phyloP scores from a whole-genome alignment of 1,140 invertebrate genomes.

The Drosophila ananassae region DNA sequence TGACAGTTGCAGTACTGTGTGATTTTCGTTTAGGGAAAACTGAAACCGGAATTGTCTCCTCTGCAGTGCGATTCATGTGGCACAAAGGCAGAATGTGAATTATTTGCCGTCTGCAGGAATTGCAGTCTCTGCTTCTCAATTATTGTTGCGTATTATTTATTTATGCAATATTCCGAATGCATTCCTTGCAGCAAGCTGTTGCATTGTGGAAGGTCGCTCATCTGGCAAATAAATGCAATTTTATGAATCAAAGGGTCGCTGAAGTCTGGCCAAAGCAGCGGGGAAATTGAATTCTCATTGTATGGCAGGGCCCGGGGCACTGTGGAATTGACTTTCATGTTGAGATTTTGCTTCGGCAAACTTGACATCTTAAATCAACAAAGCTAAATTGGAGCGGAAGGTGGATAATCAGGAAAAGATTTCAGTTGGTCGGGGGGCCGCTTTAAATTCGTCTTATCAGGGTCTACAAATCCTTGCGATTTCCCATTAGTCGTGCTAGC shows the following conservation, averaged over 20 bases:
- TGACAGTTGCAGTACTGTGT: background rate
- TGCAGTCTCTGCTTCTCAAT: slow-evolving; percentile 14
- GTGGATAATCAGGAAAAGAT: slow-evolving; percentile 44
- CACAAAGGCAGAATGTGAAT: background rate
- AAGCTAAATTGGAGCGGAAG: slow-evolving; percentile 28
- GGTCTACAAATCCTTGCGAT: slow-evolving; percentile 58
- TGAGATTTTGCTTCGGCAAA: slow-evolving; percentile 29
- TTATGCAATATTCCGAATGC: slow-evolving; percentile 39
- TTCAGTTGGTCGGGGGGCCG: slow-evolving; percentile 5
- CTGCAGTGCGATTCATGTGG: background rate
- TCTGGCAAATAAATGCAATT: slow-evolving; percentile 58
- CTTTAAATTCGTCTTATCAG: slow-evolving; percentile 51
- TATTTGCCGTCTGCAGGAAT: background rate
- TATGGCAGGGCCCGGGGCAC: slow-evolving; percentile 9
- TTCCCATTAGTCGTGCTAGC: slow-evolving; percentile 69
- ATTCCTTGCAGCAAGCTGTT: slow-evolving; percentile 34
- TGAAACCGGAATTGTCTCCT: slow-evolving; percentile 3
- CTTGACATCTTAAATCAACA: slow-evolving; percentile 47
- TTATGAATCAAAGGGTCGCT: slow-evolving; percentile 28
- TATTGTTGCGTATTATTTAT: slow-evolving; percentile 37
- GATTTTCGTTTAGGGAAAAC: slow-evolving; percentile 8
- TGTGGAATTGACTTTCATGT: slow-evolving; percentile 38
- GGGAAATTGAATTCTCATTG: slow-evolving; percentile 46
- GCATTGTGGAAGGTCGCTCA: slow-evolving; percentile 40
- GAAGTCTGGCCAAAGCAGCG: background rate